Evolutionary conservation across 2,113 vertebrate species (phyloP), one percentile per base, ranked within the genome.

Genomic region (Silurus glanis): DNA sequence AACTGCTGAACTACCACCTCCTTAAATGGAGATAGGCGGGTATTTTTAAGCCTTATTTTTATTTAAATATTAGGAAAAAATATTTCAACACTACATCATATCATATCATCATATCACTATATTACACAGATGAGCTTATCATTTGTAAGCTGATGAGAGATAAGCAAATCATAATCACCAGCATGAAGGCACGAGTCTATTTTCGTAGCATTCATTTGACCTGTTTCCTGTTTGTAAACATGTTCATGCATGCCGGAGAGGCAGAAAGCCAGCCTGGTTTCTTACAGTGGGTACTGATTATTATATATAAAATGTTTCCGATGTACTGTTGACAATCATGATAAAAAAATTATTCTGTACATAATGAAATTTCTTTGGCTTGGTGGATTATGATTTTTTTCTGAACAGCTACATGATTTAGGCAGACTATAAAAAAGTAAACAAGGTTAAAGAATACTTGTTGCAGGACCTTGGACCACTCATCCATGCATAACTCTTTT

Each of bases 221-320:
- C 8, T 13, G 5, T 25, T 76, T 61, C 47, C 19, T 84, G 37
- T 59, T 84, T 84, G 83, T 84, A 84, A 75, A 62, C 56, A 84
- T 55, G 55, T 55, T 8, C 12, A 28, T 55, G 74, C 49, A 76
- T 25, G 23, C 12, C 4, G 49, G 19, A 75, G 9, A 13, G 19
- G 12, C 47, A n/a, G 9, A n/a, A 51, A 13, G 19, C 47, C 47
- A 51, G 14, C 5, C 19, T 75, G 72, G 47, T 74, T 49, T 71
- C 28, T 9, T 47, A 7, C 7, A 9, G 55, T 56, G 7, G 4
- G 17, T 49, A 23, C 71, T 74, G 12, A 9, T 74, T 51, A 51
- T 49, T 23, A 23, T 2, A 9, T 9, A 23, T 10, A 23, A 23
- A 23, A 74, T 51, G 6, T 74, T 76, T 14, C 3, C 25, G 53